Evolutionary conservation across 64 coral and sea anemone species (phyloP).

Genomic region (Porites lutea): DNA sequence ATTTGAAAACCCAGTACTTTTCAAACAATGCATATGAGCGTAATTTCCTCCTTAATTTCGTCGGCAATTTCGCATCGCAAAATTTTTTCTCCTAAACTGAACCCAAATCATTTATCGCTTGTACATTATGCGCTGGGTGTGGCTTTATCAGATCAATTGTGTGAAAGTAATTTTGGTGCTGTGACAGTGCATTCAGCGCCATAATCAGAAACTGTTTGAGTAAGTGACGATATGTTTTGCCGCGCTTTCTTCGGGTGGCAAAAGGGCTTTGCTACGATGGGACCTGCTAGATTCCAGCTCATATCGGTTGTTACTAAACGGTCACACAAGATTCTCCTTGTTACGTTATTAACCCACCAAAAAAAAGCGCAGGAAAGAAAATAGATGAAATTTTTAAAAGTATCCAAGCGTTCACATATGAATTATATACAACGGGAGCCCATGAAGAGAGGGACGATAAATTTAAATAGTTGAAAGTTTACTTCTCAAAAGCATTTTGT

Average conservation of each 20-base stretch:
- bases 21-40: not conserved
- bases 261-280: not conserved
- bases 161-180: conserved; percentile 36
- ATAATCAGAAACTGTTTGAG: conserved; percentile 49
- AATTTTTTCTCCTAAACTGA: not conserved
- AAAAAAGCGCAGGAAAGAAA: too few relatives aligned
- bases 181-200: conserved; percentile 24
- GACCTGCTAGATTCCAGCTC: conserved; percentile 27
- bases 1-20: conserved; percentile 11
- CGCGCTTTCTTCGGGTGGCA: not conserved
- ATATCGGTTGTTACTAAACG: not conserved
- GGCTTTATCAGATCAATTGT: conserved; percentile 31
- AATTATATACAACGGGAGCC: too few relatives aligned
- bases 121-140: not conserved
- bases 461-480: too few relatives aligned
- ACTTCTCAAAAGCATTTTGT: too few relatives aligned
- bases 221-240: conserved; percentile 43
- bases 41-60: not conserved
- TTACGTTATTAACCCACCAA: too few relatives aligned
- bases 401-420: too few relatives aligned
- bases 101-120: not conserved
- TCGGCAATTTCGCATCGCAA: not conserved
- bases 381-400: too few relatives aligned
- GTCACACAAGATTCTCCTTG: not conserved
- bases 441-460: too few relatives aligned